Evolutionary conservation across 2,888 invertebrate genomes (phyloP), one percentile per base, ranked within the genome.

Genomic region (Calameuta pallipes): DNA sequence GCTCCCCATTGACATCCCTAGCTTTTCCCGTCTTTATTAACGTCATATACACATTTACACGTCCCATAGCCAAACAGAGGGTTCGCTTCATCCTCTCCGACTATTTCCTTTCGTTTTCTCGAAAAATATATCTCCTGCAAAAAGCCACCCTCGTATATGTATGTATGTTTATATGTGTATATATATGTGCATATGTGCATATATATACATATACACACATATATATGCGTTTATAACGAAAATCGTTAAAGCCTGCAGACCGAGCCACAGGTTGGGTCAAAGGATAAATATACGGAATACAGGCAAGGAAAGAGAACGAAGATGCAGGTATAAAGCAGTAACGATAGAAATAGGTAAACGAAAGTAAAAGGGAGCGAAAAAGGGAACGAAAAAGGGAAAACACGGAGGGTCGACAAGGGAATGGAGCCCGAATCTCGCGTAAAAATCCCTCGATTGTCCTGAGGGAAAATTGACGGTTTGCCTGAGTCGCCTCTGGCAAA

Each of bases 361-460:
- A 71, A 71, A 71, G 31, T 30, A 71, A 71, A 71, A 71, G 71
- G 71, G 33, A 13, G 9, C 9, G 11, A 34, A 15, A 34, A 34
- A 11, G 23, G 9, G 11, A 30, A n/a, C 9, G 11, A 34, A 15
- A 34, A 34, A 11, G 23, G 9, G 11, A 30, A 30, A 30, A 30
- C 13, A 71, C 13, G 3, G 30, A 11, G 34, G 30, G 11, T 34
- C 34, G 15, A 23, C 11, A 30, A 33, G 71, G 23, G 30, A 71
- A 71, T 30, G 2, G 23, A 71, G 15, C 36, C 12, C 79, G 76
- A 74, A 75, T 41, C 71, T 23, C 34, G 30, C 30, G 6, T 31
- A 71, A 71, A 71, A 30, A 71, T 71, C 71, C 71, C 3, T 71
- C 71, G 30, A 71, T 71, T 71, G 30, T 34, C 71, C 71, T 9